phyloP scores from a whole-genome alignment of 2,797 vertebrate species.

The Artibeus jamaicensis region DNA sequence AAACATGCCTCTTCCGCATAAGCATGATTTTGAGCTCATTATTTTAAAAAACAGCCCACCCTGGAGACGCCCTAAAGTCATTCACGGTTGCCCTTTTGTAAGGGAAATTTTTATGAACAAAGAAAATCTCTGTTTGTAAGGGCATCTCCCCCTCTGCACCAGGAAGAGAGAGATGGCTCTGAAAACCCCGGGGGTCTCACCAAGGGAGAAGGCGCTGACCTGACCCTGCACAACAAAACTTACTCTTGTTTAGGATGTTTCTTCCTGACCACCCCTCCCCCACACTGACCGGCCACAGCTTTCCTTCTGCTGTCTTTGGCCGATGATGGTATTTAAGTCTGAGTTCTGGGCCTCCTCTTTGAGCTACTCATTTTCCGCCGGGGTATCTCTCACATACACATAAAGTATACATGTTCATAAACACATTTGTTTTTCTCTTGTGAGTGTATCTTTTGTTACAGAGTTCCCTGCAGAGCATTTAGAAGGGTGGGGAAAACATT shows the following conservation, averaged over 20 bases:
- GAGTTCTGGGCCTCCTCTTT: background rate
- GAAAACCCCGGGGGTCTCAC: background rate
- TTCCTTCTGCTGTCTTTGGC: background rate
- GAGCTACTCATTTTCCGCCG: background rate
- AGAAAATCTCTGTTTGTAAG: background rate
- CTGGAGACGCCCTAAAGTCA: background rate
- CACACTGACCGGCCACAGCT: background rate
- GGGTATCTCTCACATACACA: background rate
- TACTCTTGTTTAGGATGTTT: background rate
- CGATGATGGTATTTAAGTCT: background rate
- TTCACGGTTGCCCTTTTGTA: background rate
- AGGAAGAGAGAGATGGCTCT: no score
- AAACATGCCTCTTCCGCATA: background rate
- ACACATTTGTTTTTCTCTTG: background rate
- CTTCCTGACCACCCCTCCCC: no score
- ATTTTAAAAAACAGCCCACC: background rate
- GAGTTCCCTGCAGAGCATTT: background rate
- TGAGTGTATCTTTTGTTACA: no score
- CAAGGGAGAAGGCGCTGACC: accelerated
- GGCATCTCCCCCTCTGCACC: background rate
- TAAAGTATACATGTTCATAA: no score
- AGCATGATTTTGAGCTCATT: background rate
- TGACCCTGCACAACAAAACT: background rate
- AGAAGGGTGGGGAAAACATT: background rate
- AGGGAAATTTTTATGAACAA: background rate